Conservation (phyloP, 2,888 invertebrate genomes). For the Netelia virgata region DNA sequence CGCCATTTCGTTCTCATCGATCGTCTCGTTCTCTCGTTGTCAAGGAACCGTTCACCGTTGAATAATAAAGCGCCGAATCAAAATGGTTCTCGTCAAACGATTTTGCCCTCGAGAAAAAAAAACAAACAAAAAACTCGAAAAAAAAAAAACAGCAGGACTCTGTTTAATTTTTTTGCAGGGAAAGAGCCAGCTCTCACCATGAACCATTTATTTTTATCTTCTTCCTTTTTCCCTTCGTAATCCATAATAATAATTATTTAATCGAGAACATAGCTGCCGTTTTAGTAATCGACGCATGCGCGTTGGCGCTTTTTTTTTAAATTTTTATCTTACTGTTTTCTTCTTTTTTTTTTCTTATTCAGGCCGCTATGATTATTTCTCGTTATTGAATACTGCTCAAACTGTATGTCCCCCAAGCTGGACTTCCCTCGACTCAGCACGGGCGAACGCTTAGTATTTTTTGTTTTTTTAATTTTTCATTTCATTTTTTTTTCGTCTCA, state of each 20-base stretch:
- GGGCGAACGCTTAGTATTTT: conserved; percentile 8
- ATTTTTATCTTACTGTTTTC: not conserved
- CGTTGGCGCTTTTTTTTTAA: conserved; percentile 5
- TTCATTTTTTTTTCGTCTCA: not conserved
- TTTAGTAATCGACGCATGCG: conserved; percentile 51
- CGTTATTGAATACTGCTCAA: conserved; percentile 67
- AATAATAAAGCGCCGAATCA: not conserved
- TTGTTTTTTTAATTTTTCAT: not conserved
- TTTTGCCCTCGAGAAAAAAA: not conserved
- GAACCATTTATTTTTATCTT: conserved; percentile 66
- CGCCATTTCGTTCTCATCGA: conserved; percentile 32
- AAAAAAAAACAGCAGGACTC: conserved; percentile 48
- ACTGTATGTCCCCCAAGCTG: conserved; percentile 20
- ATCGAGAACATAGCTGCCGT: conserved; percentile 65
- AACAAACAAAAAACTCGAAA: not conserved
- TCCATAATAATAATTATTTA: conserved; percentile 59
- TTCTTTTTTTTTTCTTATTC: conserved; percentile 33
- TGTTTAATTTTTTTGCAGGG: conserved; percentile 42
- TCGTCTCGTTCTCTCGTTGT: conserved; percentile 42
- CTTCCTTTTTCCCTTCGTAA: conserved; percentile 19
- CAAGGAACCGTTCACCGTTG: conserved; percentile 5
- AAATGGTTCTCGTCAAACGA: not conserved
- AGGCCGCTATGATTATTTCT: conserved; percentile 59
- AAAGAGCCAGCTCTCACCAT: conserved; percentile 66
- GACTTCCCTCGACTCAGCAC: conserved; percentile 2